Base-by-base conservation (phyloP, 2,888 invertebrate species). In the Ptychoptera albimana region DNA sequence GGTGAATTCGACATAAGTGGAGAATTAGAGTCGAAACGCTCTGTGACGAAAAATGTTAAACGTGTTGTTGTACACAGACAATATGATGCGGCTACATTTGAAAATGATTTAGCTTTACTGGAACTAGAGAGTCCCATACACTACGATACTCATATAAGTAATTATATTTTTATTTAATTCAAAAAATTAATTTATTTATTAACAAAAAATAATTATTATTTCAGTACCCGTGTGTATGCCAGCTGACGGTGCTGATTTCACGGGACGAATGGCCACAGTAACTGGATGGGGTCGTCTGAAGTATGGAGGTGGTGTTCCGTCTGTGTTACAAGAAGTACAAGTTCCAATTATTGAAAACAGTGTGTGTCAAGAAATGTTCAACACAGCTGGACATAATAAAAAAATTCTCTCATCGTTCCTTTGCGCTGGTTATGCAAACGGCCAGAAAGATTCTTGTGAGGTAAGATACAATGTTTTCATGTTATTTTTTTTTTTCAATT, bases 301-400 rank as follows among this genome's bases (percentile, higher is more conserved):
- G 63, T 91, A 91, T 58, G 85, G 86, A 9, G 92, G 92, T 11
- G 86, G 86, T 10, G 87, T 92, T 2, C 92, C 92, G 0, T 84
- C 86, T 5, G 78, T 88, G 2, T 67, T 92, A 29, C 89, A 92
- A 63, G 88, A 89, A 70, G 92, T 92, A 2, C 81, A 83, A 71
- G 76, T 42, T 16, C 92, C 92, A 32, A 80, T 92, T 49, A 86
- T 92, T 67, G 86, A 88, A 59, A 92, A 92, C 63, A 75, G 76
- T 50, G 85, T 88, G 10, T 92, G 92, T 60, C 91, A 92, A 60
- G 85, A 88, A 60, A 91, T 92, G 91, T 92, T 92, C 72, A 77
- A 82, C 53, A 85, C 86, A 0, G 89, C 86, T 2, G 88, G 88
- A 0, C 91, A 92, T 59, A 73, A 80, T 1, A 92, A 92, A 66